Base-by-base conservation (phyloP, 37 sponge, comb jelly and placozoan genomes). In the Theonella swinhoei region DNA sequence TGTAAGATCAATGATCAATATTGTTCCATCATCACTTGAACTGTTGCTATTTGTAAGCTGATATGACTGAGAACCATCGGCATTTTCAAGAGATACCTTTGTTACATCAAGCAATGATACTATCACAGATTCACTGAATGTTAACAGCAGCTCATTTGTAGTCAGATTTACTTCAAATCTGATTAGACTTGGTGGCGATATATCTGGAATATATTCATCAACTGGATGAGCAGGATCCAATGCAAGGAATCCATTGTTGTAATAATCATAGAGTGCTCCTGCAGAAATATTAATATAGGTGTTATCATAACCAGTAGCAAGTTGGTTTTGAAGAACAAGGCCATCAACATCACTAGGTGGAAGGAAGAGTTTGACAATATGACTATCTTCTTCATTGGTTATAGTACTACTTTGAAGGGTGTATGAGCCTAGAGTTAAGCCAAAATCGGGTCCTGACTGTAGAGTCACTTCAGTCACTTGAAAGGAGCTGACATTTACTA, bases 91-190 rank as follows among this genome's bases (percentile, higher is more conserved):
- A 0, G 72, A 74, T 7, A 96, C 61, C 2, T 42, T 59, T 32
- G 92, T 91, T 14, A 91, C 80, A 33, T 90, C 88, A 8, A 96
- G 73, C 24, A 87, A 81, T 5, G 92, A 75, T 3, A 88, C 62
- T 42, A 80, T 85, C 33, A 96, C 91, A 29, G 92, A 81, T 64
- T 96, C 94, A 76, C 78, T 77, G 59, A 96, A 96, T 39, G 86
- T 89, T 22, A 96, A 69, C 9, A 41, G 47, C 7, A 95, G 67
- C 37, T 76, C 64, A 2, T 77, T 83, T 4, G 38, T 63, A 64
- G 80, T 88, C 42, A 91, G 54, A 66, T 91, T 71, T 3, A 95
- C 82, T 30, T 67, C 22, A 30, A 91, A 86, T 4, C 26, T 22
- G 3, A 64, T 34, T 0, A 95, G 77, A 36, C 31, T 34, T 31